phyloP scores from a whole-genome alignment of 2,888 invertebrate species.

The Drosophila neonasuta region DNA sequence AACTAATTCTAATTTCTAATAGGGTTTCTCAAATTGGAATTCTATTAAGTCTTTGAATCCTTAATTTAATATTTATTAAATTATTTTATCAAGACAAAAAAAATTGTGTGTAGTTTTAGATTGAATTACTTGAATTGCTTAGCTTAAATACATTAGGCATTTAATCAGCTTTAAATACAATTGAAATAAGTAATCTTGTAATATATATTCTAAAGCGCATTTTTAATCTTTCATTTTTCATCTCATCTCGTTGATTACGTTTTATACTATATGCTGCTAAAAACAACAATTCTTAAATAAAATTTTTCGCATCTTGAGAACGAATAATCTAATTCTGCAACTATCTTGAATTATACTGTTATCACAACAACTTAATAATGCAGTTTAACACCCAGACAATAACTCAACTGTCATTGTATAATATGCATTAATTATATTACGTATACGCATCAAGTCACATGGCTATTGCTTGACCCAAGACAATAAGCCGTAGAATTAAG shows the following conservation, averaged over 20 bases:
- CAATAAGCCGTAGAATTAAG: conserved; percentile 20
- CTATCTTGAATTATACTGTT: conserved; percentile 1
- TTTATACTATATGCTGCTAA: not conserved
- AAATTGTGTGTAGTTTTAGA: not conserved
- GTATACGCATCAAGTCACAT: conserved; percentile 25
- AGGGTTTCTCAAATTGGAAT: too few relatives aligned
- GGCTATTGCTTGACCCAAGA: conserved; percentile 7
- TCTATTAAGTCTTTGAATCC: too few relatives aligned
- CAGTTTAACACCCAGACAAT: conserved; percentile 10
- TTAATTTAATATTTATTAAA: too few relatives aligned
- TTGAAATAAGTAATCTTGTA: not conserved
- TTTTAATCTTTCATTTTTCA: not conserved
- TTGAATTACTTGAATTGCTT: not conserved
- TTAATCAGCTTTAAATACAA: not conserved
- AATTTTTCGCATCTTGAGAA: not conserved
- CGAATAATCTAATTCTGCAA: not conserved
- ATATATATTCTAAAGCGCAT: not conserved
- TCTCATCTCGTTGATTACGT: not conserved
- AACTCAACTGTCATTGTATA: conserved; percentile 11
- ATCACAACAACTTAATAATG: conserved; percentile 11
- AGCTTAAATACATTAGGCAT: not conserved
- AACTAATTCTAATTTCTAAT: too few relatives aligned
- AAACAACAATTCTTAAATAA: not conserved
- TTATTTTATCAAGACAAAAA: not conserved
- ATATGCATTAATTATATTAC: conserved; percentile 33